A percentile compares a stretch with the other conserved stretches of the same genome.
These are phyloP conservation scores for Chrysemys picta DNA, from an alignment of 2,113 vertebrate genomes.

Conservation along the genomic window DNA sequence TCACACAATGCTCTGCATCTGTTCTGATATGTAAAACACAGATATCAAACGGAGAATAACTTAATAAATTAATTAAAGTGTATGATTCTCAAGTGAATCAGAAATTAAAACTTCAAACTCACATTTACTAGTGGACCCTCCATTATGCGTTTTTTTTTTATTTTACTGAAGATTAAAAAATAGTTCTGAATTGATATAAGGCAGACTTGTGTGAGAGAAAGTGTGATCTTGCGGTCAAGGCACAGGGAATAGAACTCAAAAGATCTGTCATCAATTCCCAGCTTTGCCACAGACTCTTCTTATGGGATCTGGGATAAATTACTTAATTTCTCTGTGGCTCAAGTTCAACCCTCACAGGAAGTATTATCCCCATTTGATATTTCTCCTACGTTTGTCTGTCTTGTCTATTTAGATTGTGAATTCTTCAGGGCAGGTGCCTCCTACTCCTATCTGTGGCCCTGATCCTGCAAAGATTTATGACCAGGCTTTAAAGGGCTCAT, in stretches of 20 bases:
- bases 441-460: neutral
- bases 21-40: neutral
- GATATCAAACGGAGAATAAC: neutral
- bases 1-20: neutral
- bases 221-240: neutral
- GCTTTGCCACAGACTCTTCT: neutral
- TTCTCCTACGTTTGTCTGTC: neutral
- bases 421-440: neutral
- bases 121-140: neutral
- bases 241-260: neutral
- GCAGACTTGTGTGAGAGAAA: neutral
- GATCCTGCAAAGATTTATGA: neutral
- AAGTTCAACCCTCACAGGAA: neutral
- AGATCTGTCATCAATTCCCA: neutral
- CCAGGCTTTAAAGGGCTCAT: neutral
- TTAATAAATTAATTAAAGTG: neutral
- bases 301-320: neutral
- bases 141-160: neutral
- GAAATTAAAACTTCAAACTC: neutral
- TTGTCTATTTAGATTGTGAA: neutral
- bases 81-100: neutral
- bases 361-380: neutral
- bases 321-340: neutral
- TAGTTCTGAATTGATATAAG: neutral
- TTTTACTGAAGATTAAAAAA: neutral